Conservation (phyloP, 1,140 invertebrate genomes). For the Drosophila tsacasi region DNA sequence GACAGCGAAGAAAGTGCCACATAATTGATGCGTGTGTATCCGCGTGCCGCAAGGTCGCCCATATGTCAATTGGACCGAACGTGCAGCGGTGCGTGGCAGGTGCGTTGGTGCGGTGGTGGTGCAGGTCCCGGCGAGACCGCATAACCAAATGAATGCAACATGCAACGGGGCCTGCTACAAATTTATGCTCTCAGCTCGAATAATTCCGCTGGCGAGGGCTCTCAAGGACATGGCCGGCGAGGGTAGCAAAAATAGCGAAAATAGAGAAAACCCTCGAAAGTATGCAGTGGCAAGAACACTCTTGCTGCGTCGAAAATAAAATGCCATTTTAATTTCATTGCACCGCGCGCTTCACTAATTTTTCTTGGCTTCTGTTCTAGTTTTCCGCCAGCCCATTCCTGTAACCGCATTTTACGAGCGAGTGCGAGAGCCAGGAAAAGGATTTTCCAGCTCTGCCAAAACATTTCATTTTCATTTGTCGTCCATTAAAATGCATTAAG, state of each 20-base stretch:
- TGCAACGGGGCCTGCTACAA: slow-evolving; percentile 19
- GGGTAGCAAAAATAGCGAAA: slow-evolving; percentile 28
- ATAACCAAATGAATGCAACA: slow-evolving; percentile 35
- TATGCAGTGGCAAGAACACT: slow-evolving; percentile 13
- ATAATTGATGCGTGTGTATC: slow-evolving; percentile 64
- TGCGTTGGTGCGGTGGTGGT: slow-evolving; percentile 24
- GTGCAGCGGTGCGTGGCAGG: slow-evolving; percentile 35
- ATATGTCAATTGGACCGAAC: slow-evolving; percentile 33
- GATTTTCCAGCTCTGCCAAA: slow-evolving; percentile 53
- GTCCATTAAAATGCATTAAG: slow-evolving; percentile 76
- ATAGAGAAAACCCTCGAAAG: slow-evolving; percentile 44
- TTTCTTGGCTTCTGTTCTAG: slow-evolving; percentile 38
- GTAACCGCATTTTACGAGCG: slow-evolving; percentile 28
- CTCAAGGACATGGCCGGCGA: slow-evolving; percentile 29
- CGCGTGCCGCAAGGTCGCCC: slow-evolving; percentile 43
- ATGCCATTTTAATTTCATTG: slow-evolving; percentile 70
- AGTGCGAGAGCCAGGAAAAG: slow-evolving; percentile 14
- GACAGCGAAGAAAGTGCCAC: slow-evolving; percentile 64
- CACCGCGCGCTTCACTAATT: slow-evolving; percentile 48
- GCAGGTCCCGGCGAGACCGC: not conserved
- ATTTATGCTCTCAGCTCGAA: slow-evolving; percentile 46
- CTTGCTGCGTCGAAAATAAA: slow-evolving; percentile 64
- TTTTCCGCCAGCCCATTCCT: slow-evolving; percentile 5
- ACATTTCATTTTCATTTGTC: slow-evolving; percentile 68
- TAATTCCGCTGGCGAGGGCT: slow-evolving; percentile 28